These are phyloP conservation scores for Gymnorhina tibicen DNA, from an alignment of 2,113 vertebrate species.

Conservation along the genomic window DNA sequence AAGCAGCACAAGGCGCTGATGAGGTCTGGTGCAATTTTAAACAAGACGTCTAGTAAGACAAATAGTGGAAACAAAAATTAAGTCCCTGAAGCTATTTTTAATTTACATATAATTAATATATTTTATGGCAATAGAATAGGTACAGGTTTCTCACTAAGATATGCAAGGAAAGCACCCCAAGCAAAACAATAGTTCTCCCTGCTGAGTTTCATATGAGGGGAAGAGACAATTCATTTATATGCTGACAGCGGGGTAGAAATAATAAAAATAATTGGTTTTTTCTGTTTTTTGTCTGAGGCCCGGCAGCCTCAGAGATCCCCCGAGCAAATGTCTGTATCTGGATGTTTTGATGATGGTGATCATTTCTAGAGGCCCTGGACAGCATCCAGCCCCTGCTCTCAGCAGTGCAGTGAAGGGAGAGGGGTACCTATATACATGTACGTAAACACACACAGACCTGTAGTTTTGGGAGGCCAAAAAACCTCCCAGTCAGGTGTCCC, in stretches of 20 bases:
- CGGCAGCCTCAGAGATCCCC: not conserved
- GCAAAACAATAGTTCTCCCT: not conserved
- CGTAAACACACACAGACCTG: not conserved
- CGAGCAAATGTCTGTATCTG: not conserved
- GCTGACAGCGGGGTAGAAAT: not conserved
- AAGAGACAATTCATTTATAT: slow-evolving; percentile 37
- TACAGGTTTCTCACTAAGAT: slow-evolving; percentile 19
- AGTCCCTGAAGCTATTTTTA: slow-evolving; percentile 46
- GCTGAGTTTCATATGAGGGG: not conserved
- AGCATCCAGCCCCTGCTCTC: not conserved
- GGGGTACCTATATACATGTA: no score
- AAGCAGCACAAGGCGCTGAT: not conserved
- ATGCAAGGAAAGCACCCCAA: slow-evolving; percentile 14
- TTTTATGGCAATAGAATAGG: slow-evolving; percentile 30
- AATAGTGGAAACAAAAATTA: slow-evolving; percentile 32
- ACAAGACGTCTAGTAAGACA: slow-evolving; percentile 28
- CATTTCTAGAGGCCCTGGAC: not conserved
- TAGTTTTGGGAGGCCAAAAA: not conserved
- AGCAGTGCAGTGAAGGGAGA: not conserved
- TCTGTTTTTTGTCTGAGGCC: not conserved
- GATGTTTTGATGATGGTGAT: not conserved
- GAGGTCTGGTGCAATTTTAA: slow-evolving; percentile 20
- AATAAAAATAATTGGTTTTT: not conserved
- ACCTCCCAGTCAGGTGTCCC: not conserved
- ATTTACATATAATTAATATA: slow-evolving; percentile 59